These are phyloP conservation scores for Limosa lapponica DNA, from an alignment of 2,797 vertebrate species.

Conservation along the genomic window DNA sequence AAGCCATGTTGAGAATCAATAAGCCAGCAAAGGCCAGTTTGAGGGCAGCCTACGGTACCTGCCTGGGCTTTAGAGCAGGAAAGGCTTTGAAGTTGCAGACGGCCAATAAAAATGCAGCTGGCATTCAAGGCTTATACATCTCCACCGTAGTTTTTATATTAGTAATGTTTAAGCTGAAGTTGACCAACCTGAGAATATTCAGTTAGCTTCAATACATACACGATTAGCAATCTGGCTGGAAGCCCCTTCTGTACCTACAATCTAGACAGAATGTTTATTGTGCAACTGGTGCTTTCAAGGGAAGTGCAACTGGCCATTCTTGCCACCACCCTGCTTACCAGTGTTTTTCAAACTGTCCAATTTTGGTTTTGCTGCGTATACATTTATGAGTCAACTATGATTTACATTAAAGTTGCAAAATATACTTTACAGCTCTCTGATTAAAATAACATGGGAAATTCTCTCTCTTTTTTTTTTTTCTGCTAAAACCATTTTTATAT, in stretches of 20 bases:
- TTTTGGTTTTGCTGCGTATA: background rate
- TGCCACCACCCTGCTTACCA: background rate
- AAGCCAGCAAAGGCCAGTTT: constrained; percentile 61
- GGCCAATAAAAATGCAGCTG: constrained; percentile 83
- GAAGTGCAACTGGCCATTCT: background rate
- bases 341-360: background rate
- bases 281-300: background rate
- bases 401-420: background rate
- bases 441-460: background rate
- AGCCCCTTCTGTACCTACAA: background rate
- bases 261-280: background rate
- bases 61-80: constrained; percentile 70
- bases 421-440: background rate
- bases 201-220: background rate
- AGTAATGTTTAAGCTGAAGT: constrained; percentile 26
- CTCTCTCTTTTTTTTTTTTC: background rate
- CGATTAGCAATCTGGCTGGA: background rate
- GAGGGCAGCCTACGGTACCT: constrained; percentile 64
- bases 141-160: background rate
- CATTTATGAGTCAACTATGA: background rate
- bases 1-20: constrained; percentile 76
- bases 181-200: background rate
- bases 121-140: constrained; percentile 60
- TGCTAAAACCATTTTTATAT: background rate
- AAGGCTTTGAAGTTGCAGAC: constrained; percentile 82